Base-by-base conservation (phyloP, 2,888 invertebrate genomes). In the Cryptocheilus praepositus region DNA sequence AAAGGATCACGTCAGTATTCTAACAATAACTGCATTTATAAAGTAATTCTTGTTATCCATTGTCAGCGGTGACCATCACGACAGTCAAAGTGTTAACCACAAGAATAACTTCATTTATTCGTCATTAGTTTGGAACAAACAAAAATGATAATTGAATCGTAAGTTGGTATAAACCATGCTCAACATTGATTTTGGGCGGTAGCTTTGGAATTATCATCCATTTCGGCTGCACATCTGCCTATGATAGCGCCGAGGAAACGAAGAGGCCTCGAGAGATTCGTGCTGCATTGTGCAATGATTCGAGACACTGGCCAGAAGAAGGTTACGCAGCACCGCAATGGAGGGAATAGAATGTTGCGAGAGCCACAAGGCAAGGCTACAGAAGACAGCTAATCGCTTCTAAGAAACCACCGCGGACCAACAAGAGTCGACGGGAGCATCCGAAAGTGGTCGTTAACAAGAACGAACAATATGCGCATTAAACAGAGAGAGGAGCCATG, bases 261-360 rank as follows among this genome's bases (percentile, higher is more conserved):
- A 51, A 36, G 65, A 58, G 60, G 70, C 44, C 64, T 59, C 36
- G 36, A 36, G 36, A 36, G 67, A 64, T 55, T 71, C 59, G 53
- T 68, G 44, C 59, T 79, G 79, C 79, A 79, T 81, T 80, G 75
- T 78, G 81, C 81, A 81, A 80, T 69, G 65, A 69, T 64, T 80
- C 36, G 25, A 25, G 25, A 5, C 25, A 66, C 61, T 60, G 68
- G 43, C 52, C 43, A 51, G 16, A 61, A 64, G 76, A 73, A 77
- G 76, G 71, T 70, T 68, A 68, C 56, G 59, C 61, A 21, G 73
- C 73, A 67, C 68, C 64, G 67, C 56, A 59, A 57, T 75, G 71
- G 58, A 67, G 76, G 69, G 73, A 67, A 64, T 62, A 45, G 64
- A 59, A 62, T 61, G 61, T 16, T 49, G 18, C 49, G 18, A 16